These are phyloP conservation scores for Mystacornis crossleyi DNA, from an alignment of 2,113 vertebrate genomes.

Conservation along the genomic window DNA sequence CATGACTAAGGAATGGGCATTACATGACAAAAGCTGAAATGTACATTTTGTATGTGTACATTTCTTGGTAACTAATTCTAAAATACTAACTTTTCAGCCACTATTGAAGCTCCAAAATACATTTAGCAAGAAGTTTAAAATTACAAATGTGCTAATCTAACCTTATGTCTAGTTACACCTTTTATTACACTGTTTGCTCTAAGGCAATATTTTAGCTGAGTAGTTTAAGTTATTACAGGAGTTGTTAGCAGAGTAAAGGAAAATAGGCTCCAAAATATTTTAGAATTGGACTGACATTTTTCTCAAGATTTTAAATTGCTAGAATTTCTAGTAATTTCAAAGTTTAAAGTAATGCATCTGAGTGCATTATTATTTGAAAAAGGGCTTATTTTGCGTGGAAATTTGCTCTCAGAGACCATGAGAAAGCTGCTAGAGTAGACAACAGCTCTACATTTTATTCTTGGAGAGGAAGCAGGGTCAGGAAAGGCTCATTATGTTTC, in stretches of 20 bases:
- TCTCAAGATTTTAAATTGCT: background rate
- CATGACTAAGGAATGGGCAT: background rate
- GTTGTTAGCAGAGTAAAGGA: background rate
- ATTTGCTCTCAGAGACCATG: background rate
- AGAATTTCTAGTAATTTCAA: background rate
- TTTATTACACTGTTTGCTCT: background rate
- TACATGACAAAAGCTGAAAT: background rate
- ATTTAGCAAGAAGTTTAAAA: background rate
- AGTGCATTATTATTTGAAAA: background rate
- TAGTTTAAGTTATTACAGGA: background rate
- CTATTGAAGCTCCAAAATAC: background rate
- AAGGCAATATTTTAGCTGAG: background rate
- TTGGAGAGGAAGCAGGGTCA: background rate
- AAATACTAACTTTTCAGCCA: background rate
- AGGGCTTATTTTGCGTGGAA: background rate
- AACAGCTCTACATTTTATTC: background rate
- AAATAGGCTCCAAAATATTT: background rate
- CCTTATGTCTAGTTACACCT: background rate
- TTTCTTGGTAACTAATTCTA: background rate
- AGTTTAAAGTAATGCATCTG: background rate
- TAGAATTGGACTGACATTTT: background rate
- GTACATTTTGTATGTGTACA: background rate
- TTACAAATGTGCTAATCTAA: background rate
- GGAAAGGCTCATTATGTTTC: background rate
- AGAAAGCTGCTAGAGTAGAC: background rate